Evolutionary conservation across 64 coral and sea anemone genomes (phyloP).

Genomic region (Dendronephthya gigantea): DNA sequence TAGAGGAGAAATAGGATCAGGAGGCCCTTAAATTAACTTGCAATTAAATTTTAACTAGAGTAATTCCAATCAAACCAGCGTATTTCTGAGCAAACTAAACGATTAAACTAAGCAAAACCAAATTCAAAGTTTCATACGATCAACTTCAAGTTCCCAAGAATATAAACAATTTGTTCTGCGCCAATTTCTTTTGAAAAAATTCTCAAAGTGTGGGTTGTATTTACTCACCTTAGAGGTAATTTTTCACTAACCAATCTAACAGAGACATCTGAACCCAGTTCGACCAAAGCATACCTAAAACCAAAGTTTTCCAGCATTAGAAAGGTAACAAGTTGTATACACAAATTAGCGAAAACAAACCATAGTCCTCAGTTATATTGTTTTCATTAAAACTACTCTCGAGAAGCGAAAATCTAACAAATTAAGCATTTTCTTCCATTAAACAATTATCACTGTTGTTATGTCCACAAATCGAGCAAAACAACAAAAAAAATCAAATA

Average conservation of each 20-base stretch:
- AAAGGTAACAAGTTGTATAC: neutral
- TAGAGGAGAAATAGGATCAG: neutral
- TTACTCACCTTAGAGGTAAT: constrained; percentile 53
- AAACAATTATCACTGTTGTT: too few species aligned
- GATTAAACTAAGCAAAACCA: neutral
- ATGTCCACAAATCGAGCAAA: too few species aligned
- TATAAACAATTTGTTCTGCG: neutral
- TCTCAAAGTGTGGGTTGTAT: neutral
- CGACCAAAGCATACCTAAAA: constrained; percentile 61
- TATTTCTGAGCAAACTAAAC: too few species aligned
- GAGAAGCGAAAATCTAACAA: too few species aligned
- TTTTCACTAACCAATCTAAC: constrained; percentile 48
- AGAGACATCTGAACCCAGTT: constrained; percentile 58
- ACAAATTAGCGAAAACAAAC: too few species aligned
- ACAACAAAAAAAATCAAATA: too few species aligned
- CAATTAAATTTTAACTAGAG: too few species aligned
- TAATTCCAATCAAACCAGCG: too few species aligned
- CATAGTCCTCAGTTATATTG: too few species aligned
- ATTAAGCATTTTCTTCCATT: too few species aligned
- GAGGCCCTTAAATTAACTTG: neutral
- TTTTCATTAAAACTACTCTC: too few species aligned
- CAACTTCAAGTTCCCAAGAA: neutral
- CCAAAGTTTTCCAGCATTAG: neutral
- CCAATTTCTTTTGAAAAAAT: too few species aligned
- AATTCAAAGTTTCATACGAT: neutral